Evolutionary conservation across 2,113 vertebrate species (phyloP).

Genomic region (Macaca fascicularis): T2T-MFA8v1.1 NC_088394.1:74130001-74130500

Average conservation of each 20-base stretch:
- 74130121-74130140: slow-evolving; percentile 52
- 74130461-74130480: neutral
- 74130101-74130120: slow-evolving; percentile 50
- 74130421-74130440: neutral
- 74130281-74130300: slow-evolving; percentile 68
- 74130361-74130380: slow-evolving; percentile 71
- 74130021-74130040: slow-evolving; percentile 39
- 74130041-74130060: slow-evolving; percentile 64
- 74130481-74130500: neutral
- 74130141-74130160: slow-evolving; percentile 67
- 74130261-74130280: slow-evolving; percentile 38
- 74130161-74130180: slow-evolving; percentile 21
- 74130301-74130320: slow-evolving; percentile 74
- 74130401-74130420: neutral
- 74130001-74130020: slow-evolving; percentile 56
- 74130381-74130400: slow-evolving; percentile 63
- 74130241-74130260: neutral
- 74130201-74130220: neutral
- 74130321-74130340: slow-evolving; percentile 62
- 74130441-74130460: neutral
- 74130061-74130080: neutral
- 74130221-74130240: neutral
- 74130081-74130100: slow-evolving; percentile 65
- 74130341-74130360: slow-evolving; percentile 67
- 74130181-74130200: slow-evolving; percentile 29